A percentile compares a stretch with the other conserved stretches of the same genome.
Conservation (phyloP, 2,888 invertebrate species). For the Sussaba pulchella region DNA sequence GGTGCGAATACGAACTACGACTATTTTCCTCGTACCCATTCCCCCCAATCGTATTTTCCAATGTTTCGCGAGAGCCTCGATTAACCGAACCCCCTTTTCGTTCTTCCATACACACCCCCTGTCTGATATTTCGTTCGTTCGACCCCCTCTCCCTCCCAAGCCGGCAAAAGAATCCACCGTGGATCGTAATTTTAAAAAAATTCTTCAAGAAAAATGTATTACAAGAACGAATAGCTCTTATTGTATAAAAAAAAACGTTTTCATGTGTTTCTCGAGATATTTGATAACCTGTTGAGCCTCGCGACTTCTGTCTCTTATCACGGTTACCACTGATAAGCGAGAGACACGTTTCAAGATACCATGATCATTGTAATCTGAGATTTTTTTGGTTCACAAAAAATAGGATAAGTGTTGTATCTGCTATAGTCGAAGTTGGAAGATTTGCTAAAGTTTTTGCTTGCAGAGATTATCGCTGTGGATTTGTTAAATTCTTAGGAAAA, state of each 20-base stretch:
- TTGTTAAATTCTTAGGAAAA: too few relatives aligned
- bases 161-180: too few relatives aligned
- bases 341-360: slow-evolving; percentile 30
- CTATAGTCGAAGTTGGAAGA: too few relatives aligned
- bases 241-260: too few relatives aligned
- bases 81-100: slow-evolving; percentile 42
- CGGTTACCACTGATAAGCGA: slow-evolving; percentile 44
- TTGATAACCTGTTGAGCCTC: slow-evolving; percentile 40
- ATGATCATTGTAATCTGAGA: slow-evolving; percentile 41
- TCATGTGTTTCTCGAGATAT: slow-evolving; percentile 29
- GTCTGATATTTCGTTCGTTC: neutral
- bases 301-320: slow-evolving; percentile 56
- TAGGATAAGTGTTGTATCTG: too few relatives aligned
- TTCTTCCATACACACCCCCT: slow-evolving; percentile 32
- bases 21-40: slow-evolving; percentile 44
- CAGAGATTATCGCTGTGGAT: too few relatives aligned
- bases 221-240: too few relatives aligned
- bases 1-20: slow-evolving; percentile 62
- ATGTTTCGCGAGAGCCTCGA: slow-evolving; percentile 13
- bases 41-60: slow-evolving; percentile 42
- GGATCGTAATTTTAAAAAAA: too few relatives aligned
- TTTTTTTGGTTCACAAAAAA: too few relatives aligned
- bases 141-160: too few relatives aligned
- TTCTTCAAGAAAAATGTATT: neutral
- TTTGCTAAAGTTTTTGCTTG: too few relatives aligned